Conservation (phyloP, 2,113 vertebrate genomes). For the Crypturellus undulatus region DNA sequence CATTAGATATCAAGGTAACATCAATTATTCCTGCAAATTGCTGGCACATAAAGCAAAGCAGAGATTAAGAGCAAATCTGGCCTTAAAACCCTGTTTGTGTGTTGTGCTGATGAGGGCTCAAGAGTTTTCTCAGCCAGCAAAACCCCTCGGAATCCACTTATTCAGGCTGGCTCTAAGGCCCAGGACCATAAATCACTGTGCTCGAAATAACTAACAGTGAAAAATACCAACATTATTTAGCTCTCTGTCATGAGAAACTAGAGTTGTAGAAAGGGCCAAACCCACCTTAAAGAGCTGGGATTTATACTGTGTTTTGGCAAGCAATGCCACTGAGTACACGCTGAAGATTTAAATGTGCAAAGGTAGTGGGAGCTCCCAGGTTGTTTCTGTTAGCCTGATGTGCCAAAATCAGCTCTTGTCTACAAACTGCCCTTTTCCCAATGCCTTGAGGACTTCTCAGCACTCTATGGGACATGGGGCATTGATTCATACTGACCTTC, state of each 20-base stretch:
- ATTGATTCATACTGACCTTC: neutral
- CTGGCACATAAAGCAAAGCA: neutral
- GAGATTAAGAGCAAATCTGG: slow-evolving; percentile 39
- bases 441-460: neutral
- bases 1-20: neutral
- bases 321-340: neutral
- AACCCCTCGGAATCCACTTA: neutral
- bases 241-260: neutral
- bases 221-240: slow-evolving; percentile 10
- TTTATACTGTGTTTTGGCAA: neutral
- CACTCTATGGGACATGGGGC: neutral
- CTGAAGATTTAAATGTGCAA: neutral
- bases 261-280: neutral
- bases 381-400: neutral
- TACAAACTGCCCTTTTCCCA: neutral
- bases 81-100: neutral
- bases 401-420: neutral
- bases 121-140: slow-evolving; percentile 2
- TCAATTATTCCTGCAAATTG: slow-evolving; percentile 33
- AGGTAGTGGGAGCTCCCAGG: neutral
- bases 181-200: neutral
- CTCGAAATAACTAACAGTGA: neutral
- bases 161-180: neutral
- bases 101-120: neutral
- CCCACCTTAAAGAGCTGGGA: neutral